Base-by-base conservation (phyloP, 2,113 vertebrate genomes). In the Malurus alboscapulatus region DNA sequence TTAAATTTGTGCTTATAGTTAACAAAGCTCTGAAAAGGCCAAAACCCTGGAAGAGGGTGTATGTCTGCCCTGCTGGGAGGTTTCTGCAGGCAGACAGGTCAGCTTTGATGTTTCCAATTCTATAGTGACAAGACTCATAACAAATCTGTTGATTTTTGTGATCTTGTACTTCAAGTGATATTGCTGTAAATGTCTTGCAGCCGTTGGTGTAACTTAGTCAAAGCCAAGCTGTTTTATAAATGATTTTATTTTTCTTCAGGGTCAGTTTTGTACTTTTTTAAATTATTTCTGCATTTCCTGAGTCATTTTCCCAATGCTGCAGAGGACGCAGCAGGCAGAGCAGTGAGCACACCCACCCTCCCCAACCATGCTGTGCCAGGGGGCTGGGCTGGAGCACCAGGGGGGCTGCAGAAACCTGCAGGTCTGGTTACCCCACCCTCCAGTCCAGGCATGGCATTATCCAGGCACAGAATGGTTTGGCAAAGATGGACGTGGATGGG, bases 191-290 rank as follows among this genome's bases (percentile, higher is more conserved):
- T 87, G 79, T 85, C 61, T 53, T 29, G 79, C 82, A 72, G 92
- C 95, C 93, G 77, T 65, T 57, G 47, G 42, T 75, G 66, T 84
- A 68, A 48, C 47, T 80, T 93, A 84, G 63, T 87, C 73, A 58
- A 93, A 92, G 71, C 38, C 79, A 87, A 79, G 76, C 48, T 42
- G 55, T 34, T 85, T 94, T 91, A 59, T 48, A 85, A 69, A 92
- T 66, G 10, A 65, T 48, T 79, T 87, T 73, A 48, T 92, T 93
- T 92, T 92, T 80, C 32, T 96, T 93, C 54, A 71, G 73, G 95
- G 90, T 92, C 86, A 71, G 10, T 96, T 96, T 87, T 87, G 71
- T 96, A 95, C 87, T 87, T 95, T 93, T 22, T 4, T 30, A 78
- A 85, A 50, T 21, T 2, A 36, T 76, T 90, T 87, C 78, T 96